Conservation (phyloP, 2,888 invertebrate species). For the Hydrotaea cyrtoneurina region DNA sequence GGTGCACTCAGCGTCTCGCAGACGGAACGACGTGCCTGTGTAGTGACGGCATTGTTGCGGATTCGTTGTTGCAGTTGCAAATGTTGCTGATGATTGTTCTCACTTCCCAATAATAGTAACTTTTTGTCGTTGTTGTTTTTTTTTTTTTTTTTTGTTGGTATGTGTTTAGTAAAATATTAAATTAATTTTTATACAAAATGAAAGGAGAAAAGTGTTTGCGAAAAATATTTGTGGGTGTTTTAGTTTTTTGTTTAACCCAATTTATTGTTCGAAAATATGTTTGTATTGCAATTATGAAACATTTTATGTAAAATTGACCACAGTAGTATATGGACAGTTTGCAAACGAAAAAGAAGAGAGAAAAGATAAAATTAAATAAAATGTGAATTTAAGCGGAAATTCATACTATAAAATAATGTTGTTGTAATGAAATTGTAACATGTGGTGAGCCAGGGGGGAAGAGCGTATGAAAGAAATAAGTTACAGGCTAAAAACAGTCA, state of each 20-base stretch:
- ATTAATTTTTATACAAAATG: not conserved
- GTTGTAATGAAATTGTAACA: not conserved
- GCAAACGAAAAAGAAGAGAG: slow-evolving; percentile 63
- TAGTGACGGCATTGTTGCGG: slow-evolving; percentile 65
- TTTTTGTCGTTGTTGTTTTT: slow-evolving; percentile 56
- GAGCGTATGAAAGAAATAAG: slow-evolving; percentile 1
- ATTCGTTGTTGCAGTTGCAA: slow-evolving; percentile 70
- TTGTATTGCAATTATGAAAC: not conserved
- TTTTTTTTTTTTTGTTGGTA: slow-evolving; percentile 33
- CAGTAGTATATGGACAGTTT: slow-evolving; percentile 19
- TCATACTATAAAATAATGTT: not conserved
- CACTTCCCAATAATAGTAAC: slow-evolving; percentile 80
- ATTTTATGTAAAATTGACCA: slow-evolving; percentile 9
- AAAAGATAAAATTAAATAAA: slow-evolving; percentile 52
- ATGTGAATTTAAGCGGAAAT: not conserved
- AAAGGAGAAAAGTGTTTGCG: not conserved
- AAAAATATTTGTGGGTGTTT: not conserved
- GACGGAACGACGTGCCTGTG: slow-evolving; percentile 74
- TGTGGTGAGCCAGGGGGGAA: not conserved
- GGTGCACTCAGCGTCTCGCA: slow-evolving; percentile 78
- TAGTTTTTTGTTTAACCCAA: not conserved
- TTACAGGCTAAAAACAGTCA: too few relatives aligned
- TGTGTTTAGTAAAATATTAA: not conserved
- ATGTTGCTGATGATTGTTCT: slow-evolving; percentile 71
- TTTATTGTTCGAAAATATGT: not conserved